Base-by-base conservation (phyloP, 2,113 vertebrate genomes). In the Aphyosemion australe region DNA sequence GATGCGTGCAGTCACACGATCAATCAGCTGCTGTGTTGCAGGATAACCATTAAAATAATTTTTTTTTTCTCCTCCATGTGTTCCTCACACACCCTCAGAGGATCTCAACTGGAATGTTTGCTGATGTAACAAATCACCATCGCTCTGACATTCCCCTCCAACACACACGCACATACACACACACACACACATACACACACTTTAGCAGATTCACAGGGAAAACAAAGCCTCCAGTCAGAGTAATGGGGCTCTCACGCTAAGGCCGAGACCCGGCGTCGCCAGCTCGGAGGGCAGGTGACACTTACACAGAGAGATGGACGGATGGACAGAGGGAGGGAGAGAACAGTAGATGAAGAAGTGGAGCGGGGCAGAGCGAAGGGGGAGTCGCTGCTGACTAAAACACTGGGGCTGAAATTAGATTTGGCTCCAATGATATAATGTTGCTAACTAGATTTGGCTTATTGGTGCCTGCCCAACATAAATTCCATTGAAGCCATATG, bases 391-490 rank as follows among this genome's bases (percentile, higher is more conserved):
- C 84, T 66, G 79, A 83, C 80, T 88, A 77, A 87, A 90, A 88
- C 80, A 85, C 79, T 85, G 73, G 37, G 76, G 62, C 61, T 74
- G 59, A 88, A 92, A 93, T 92, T 92, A 78, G 90, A 93, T 93
- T 92, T 89, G 61, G 66, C 67, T 71, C 80, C 88, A 76, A 86
- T 89, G 81, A 87, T 86, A 91, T 90, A 89, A 91, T 89, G 87
- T 88, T 78, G 83, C 78, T 92, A 90, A 92, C 83, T 84, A 71
- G 87, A 90, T 93, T 93, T 90, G 80, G 43, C 80, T 92, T 85
- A 90, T 91, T 92, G 89, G 88, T 92, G 89, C 86, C 86, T 87
- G 88, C 83, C 90, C 81, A 91, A 91, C 89, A 87, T 89, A 91
- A 91, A 92, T 92, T 92, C 86, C 86, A 91, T 90, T 92, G 90